These are phyloP conservation scores for Cacoxenus indagator DNA, from an alignment of 2,888 invertebrate genomes.

Conservation along the genomic window DNA sequence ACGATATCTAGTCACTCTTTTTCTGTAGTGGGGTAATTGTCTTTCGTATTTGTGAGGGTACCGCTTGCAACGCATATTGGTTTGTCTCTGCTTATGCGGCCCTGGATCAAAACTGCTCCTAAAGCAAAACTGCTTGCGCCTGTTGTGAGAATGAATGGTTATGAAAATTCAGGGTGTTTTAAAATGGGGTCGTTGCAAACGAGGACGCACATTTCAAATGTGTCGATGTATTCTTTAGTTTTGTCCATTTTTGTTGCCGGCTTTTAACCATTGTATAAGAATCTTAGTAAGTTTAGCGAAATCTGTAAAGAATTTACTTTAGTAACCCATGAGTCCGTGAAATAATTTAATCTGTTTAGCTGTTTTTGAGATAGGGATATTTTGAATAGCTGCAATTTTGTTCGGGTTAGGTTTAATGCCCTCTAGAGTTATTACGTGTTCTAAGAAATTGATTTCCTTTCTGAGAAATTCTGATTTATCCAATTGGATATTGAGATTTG, in stretches of 20 bases:
- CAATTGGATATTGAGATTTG: not conserved
- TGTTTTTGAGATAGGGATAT: not conserved
- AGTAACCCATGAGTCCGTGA: slow-evolving; percentile 33
- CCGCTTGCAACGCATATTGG: slow-evolving; percentile 52
- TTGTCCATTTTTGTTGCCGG: slow-evolving; percentile 18
- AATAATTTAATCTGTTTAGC: not conserved
- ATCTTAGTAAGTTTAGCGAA: slow-evolving; percentile 33
- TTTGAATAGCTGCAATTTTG: not conserved
- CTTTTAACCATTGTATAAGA: slow-evolving; percentile 27
- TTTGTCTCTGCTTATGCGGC: slow-evolving; percentile 18
- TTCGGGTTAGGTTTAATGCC: slow-evolving; percentile 1
- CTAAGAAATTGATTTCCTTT: not conserved
- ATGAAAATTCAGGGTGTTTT: slow-evolving; percentile 34
- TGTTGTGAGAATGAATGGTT: slow-evolving; percentile 34
- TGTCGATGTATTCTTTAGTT: slow-evolving; percentile 23
- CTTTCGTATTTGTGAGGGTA: not conserved
- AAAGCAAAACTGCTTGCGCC: slow-evolving; percentile 33
- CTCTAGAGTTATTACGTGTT: not conserved
- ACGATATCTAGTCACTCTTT: slow-evolving; percentile 42
- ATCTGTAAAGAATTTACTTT: slow-evolving; percentile 36
- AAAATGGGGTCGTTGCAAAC: slow-evolving; percentile 33
- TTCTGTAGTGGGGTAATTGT: slow-evolving; percentile 37
- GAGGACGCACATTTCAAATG: slow-evolving; percentile 26
- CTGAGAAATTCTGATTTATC: not conserved
- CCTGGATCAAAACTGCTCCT: slow-evolving; percentile 28